Base-by-base conservation (phyloP, 2,113 vertebrate species). In the Cranoglanis bouderius region DNA sequence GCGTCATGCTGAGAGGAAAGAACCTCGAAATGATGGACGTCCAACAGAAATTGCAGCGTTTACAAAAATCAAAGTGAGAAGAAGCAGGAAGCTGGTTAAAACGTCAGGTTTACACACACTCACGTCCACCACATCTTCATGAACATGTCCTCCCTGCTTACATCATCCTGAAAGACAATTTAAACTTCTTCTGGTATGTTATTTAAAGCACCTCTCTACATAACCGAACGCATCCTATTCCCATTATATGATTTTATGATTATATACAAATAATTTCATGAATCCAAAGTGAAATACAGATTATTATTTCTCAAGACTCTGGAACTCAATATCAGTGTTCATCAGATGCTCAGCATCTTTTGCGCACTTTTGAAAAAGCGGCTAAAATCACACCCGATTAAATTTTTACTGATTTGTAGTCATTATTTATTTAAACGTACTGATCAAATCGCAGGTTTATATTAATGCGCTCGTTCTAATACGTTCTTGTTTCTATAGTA, bases 1-100 rank as follows among this genome's bases (percentile, higher is more conserved):
- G 82, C 59, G 18, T 88, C 82, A 87, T 43, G 21, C 86, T 85
- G 46, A 19, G 35, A 57, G 38, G 29, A 72, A 80, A 89, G 43
- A 63, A 82, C 49, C 18, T 35, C 51, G 38, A 24, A 78, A 70
- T 77, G 40, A 81, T 70, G 57, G 78, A 80, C 24, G 4, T 65
- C 16, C 32, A 55, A 8, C 18, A 35, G 26, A 65, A 87, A 74
- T 55, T 61, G 63, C 84, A 82, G 43, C 18, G 21, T 67, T 63
- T 38, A 80, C 32, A 43, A 6, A 59, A 86, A 59, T 40, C 55
- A 78, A 61, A 65, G 77, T 67, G 59, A 43, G 72, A 57, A 29
- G 61, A 49, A n/a, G 35, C 67, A 74, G 84, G 9, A 72, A 72
- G n/a, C 6, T 32, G 26, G 29, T 84, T 63, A 24, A 10, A 29